Base-by-base conservation (phyloP, 2,113 vertebrate species). In the Chloebia gouldiae region DNA sequence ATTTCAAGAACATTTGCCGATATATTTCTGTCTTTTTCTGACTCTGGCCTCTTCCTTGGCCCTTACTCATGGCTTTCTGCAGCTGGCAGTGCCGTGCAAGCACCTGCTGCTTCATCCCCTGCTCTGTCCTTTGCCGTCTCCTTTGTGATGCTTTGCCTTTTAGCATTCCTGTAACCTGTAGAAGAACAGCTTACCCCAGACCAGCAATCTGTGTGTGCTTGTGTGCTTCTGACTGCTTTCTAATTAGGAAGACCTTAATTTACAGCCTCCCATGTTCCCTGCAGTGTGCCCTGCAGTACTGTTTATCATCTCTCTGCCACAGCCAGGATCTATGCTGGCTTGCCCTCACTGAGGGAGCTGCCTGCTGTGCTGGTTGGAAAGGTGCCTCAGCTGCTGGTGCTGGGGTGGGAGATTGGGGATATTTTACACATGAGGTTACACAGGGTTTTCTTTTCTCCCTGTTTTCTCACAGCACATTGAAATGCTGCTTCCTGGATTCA, bases 221-320 rank as follows among this genome's bases (percentile, higher is more conserved):
- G 70, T 72, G n/a, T 57, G 71, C 63, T 94, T 88, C 79, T 90
- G 75, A 80, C 60, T 10, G 15, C 54, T 73, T 93, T 66, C 86
- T 93, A 91, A 96, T 96, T 71, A 96, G 76, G 64, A 78, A 81
- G 81, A 85, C 70, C 71, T 92, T 93, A 13, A 76, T 90, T 93
- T 92, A 90, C 79, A 91, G 6, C 56, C 69, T 89, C 70, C 39
- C n/a, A 3, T 37, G 50, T 69, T 92, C 70, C 91, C 91, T 54
- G 87, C 86, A 78, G 77, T 15, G 69, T 54, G 39, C 56, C 76
- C 82, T 90, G 93, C 82, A 78, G 85, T 83, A n/a, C 42, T 6
- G 24, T 69, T 89, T 61, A 84, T 83, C 85, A 94, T 83, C 35
- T 70, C 51, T 50, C 64, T 6, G 7, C 61, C 17, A 12, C 13